phyloP scores from a whole-genome alignment of 2,113 vertebrate species.

The Dipodomys stephensi region DNA sequence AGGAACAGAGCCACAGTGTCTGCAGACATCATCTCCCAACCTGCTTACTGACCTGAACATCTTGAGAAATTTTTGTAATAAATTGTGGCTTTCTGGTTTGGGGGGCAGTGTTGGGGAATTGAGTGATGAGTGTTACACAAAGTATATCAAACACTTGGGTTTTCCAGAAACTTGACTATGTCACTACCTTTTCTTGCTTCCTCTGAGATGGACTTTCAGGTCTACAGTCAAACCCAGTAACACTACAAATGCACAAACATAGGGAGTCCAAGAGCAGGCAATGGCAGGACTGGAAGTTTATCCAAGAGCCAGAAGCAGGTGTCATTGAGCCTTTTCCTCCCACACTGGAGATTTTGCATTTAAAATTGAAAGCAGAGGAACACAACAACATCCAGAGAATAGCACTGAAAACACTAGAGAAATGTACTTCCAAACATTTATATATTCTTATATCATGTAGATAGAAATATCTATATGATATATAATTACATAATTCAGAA shows the following conservation, averaged over 20 bases:
- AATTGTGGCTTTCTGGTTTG: too few relatives aligned
- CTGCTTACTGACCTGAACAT: background rate
- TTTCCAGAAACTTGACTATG: background rate
- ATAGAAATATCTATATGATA: too few relatives aligned
- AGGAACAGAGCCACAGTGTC: background rate
- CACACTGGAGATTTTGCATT: background rate
- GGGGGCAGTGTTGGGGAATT: too few relatives aligned
- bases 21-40: rapidly evolving
- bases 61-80: too few relatives aligned
- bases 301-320: background rate
- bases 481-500: too few relatives aligned
- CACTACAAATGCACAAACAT: background rate
- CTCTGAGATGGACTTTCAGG: background rate
- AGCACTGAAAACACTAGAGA: background rate
- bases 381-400: background rate
- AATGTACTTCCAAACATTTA: background rate
- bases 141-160: background rate
- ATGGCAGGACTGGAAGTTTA: too few relatives aligned
- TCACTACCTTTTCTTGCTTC: background rate
- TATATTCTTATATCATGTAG: too few relatives aligned
- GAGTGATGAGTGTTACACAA: background rate
- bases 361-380: background rate
- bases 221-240: background rate
- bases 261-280: background rate
- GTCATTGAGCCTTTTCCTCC: too few relatives aligned